Conservation (phyloP, 2,113 vertebrate species). For the Cavia aperea region DNA sequence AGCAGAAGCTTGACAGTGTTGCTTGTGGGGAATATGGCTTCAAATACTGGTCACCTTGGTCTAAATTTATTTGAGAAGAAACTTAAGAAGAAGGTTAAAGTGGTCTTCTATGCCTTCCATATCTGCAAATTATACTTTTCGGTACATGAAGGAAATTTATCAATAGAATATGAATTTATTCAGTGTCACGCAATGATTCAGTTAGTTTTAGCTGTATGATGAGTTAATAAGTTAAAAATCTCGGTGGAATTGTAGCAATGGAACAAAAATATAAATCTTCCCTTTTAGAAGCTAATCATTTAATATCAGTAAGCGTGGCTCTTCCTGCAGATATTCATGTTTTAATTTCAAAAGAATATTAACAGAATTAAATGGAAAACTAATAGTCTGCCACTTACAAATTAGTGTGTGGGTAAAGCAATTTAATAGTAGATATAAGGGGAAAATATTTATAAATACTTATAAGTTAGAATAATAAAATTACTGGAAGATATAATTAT, state of each 20-base stretch:
- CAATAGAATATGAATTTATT: not conserved
- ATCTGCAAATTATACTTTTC: not conserved
- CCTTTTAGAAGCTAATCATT: slow-evolving; percentile 20
- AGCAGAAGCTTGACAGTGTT: not conserved
- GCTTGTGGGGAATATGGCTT: not conserved
- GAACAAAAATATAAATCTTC: not conserved
- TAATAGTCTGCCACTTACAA: not conserved
- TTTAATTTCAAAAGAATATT: slow-evolving; percentile 46
- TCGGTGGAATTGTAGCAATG: slow-evolving; percentile 4
- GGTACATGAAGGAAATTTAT: not conserved
- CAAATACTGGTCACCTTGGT: not conserved
- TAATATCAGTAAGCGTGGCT: not conserved
- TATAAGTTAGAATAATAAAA: slow-evolving; percentile 23
- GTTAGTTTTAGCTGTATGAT: slow-evolving; percentile 24
- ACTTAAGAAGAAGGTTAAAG: not conserved
- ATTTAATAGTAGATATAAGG: not conserved
- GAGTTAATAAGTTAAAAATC: slow-evolving; percentile 32
- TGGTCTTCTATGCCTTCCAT: not conserved
- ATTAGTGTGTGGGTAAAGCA: not conserved
- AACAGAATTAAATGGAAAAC: slow-evolving; percentile 34
- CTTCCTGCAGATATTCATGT: not conserved
- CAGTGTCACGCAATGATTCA: not conserved
- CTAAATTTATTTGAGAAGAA: not conserved
- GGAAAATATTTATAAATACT: not conserved
- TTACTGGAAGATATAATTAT: not conserved